Percentiles rank a stretch among this genome's conserved stretches.
Evolutionary conservation across 2,113 vertebrate genomes (phyloP).

Genomic region (Elephantulus edwardii): DNA sequence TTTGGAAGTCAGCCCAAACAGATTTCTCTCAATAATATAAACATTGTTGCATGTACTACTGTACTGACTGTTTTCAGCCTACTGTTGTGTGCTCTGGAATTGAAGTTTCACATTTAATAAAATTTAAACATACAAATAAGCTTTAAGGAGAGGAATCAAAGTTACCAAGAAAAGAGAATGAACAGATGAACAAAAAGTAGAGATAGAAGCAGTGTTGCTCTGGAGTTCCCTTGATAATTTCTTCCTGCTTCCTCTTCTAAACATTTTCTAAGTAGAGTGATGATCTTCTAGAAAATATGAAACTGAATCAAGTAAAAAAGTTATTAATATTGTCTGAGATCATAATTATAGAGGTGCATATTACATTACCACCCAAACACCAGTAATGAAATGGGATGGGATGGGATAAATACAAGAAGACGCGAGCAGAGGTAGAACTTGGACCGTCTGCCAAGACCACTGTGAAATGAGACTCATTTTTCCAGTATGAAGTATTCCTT

Average conservation of each 20-base stretch:
- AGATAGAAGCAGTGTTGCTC: neutral
- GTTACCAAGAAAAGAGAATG: neutral
- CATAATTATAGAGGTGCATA: neutral
- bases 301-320: neutral
- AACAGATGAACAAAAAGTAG: neutral
- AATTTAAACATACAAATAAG: neutral
- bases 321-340: neutral
- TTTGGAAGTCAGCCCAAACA: conserved; percentile 62
- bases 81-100: neutral
- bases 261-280: neutral
- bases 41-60: neutral
- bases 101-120: conserved; percentile 13
- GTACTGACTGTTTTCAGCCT: neutral
- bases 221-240: neutral
- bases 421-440: neutral
- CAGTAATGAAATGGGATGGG: no score
- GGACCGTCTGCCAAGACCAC: neutral
- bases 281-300: neutral
- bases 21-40: conserved; percentile 54
- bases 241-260: neutral
- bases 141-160: neutral
- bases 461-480: neutral
- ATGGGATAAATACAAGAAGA: neutral
- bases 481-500: neutral
- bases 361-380: neutral